Evolutionary conservation across 2,888 invertebrate genomes (phyloP), one percentile per base, ranked within the genome.

Genomic region (Phytoseiulus persimilis): DNA sequence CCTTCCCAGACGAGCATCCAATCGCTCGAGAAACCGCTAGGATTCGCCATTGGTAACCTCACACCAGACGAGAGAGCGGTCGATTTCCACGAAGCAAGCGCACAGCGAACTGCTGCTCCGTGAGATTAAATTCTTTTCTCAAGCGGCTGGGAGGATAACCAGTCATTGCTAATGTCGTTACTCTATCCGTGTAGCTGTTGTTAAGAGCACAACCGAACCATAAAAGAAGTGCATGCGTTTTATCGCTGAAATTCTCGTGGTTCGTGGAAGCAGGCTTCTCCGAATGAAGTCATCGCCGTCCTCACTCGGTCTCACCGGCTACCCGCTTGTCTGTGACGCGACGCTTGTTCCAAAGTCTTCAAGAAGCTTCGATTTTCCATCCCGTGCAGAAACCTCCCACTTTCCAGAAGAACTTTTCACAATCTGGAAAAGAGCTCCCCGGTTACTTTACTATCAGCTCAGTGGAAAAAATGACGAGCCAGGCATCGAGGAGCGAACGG

Each of bases 141-240:
- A 65, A 65, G 65, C 65, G 65, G 65, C 65, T 11, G 2, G 65
- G 65, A 65, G 65, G 65, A 65, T 65, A 65, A 65, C 65, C 65
- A 65, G 65, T 65, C 65, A 65, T 65, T 14, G 65, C 65, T 65
- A 65, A 65, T 65, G 65, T 65, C 65, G 65, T 65, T 65, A 65
- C 28, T 65, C 65, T 65, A 65, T 65, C 28, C 65, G 65, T 65
- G 65, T 65, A 65, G 65, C 65, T 65, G 23, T 65, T 65, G 65
- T 65, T 65, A 65, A 65, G 65, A 65, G 65, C 65, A 65, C 65
- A 65, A 23, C 65, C 65, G 65, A 65, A 65, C 65, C 65, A 65
- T 65, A 65, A 65, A 65, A 65, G 65, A 65, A 65, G 65, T 65
- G 65, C 65, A 65, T 65, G 65, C 65, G 65, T 65, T 65, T 65